A percentile compares a stretch with the other conserved stretches of the same genome.
Conservation (phyloP, 2,113 vertebrate genomes). For the Azemiops feae region DNA sequence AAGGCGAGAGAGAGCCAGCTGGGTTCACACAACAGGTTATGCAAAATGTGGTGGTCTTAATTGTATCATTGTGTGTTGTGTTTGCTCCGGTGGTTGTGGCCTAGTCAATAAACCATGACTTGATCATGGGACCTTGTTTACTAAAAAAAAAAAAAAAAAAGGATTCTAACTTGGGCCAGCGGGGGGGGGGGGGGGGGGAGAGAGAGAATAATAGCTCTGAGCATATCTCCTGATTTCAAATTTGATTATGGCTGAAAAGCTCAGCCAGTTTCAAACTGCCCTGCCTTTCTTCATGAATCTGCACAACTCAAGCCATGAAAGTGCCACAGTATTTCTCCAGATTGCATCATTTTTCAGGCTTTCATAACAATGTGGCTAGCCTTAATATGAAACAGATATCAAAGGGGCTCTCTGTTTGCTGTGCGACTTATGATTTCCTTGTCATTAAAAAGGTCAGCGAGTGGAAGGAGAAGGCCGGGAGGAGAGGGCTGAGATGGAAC, state of each 20-base stretch:
- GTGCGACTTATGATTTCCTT: constrained; percentile 48
- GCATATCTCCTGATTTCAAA: constrained; percentile 6
- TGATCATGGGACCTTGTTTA: background rate
- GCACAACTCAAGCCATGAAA: background rate
- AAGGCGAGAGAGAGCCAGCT: background rate
- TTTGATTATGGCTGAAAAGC: constrained; percentile 18
- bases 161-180: background rate
- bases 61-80: background rate
- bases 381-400: constrained; percentile 60
- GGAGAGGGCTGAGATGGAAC: constrained; percentile 38
- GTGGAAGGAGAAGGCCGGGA: constrained; percentile 7
- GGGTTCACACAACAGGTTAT: background rate
- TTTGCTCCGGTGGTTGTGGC: background rate
- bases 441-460: constrained; percentile 54
- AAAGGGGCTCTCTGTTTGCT: constrained; percentile 55
- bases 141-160: background rate
- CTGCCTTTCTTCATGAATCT: constrained; percentile 37
- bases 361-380: constrained; percentile 55
- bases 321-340: constrained; percentile 48
- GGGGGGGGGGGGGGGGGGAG: background rate
- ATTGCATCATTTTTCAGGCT: constrained; percentile 62
- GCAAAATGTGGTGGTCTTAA: background rate
- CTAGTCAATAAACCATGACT: background rate
- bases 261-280: background rate
- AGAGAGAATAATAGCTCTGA: background rate